Evolutionary conservation across 2,888 invertebrate genomes (phyloP), one percentile per base, ranked within the genome.

Genomic region (Rotaria sp.): DNA sequence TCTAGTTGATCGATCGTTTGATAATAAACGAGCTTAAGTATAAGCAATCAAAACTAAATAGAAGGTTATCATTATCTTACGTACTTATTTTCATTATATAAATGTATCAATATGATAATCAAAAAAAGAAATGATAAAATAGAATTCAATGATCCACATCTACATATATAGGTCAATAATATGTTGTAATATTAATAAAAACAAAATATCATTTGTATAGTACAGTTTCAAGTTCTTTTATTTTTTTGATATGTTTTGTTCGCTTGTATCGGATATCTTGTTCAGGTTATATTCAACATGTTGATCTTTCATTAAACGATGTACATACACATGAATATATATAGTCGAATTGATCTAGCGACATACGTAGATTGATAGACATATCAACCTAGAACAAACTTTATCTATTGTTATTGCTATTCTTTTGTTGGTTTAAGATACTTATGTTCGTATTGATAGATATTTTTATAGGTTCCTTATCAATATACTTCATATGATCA

Each of bases 331-430:
- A 35, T 35, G 35, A 67, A 67, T 67, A 67, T 67, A 67, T 67
- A 35, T 67, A 4, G 35, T 67, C 35, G 35, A 67, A 38, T 67
- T 21, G 67, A 67, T 67, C 67, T 2, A 67, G 2, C 21, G 35
- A 67, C 35, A 67, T 38, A 38, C 5, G 35, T 35, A 15, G 67
- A 67, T 35, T 67, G 26, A 67, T 21, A 67, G 67, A 67, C 67
- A 38, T 67, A 67, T 67, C 67, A 67, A 67, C 67, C 67, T 35
- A 67, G 11, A 67, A 67, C 18, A 67, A 67, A 67, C 67, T 67
- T 35, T 21, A 15, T 67, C 67, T 67, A 35, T 67, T 67, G 35
- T 67, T 67, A 18, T 67, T 67, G 2, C 35, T 67, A 35, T 67
- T 15, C 67, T 4, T 67, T 35, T 67, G 67, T 67, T 67, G 38